Conservation (phyloP, 2,888 invertebrate species). For the Brachynemurus nebulosus region DNA sequence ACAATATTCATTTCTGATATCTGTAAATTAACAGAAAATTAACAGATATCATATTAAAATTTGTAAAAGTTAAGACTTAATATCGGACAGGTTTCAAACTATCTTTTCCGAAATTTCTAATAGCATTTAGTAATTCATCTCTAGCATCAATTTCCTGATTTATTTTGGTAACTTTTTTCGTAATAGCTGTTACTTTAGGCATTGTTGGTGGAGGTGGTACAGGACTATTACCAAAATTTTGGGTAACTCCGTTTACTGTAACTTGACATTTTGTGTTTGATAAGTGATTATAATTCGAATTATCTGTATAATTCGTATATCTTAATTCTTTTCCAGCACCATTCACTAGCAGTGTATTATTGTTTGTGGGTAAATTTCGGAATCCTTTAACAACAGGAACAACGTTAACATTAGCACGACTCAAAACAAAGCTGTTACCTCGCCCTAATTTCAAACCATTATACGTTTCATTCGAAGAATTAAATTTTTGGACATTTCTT, state of each 20-base stretch:
- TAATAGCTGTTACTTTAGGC: slow-evolving; percentile 22
- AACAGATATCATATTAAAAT: no score
- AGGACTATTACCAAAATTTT: slow-evolving; percentile 11
- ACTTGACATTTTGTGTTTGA: not conserved
- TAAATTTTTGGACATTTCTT: not conserved
- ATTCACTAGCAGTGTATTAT: not conserved
- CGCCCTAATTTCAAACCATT: slow-evolving; percentile 13
- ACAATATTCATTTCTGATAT: no score
- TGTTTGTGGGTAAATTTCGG: slow-evolving; percentile 13
- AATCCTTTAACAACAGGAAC: slow-evolving; percentile 31
- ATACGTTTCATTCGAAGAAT: not conserved
- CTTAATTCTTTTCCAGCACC: not conserved
- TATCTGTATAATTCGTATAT: not conserved
- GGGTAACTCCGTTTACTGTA: not conserved
- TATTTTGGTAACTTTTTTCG: slow-evolving; percentile 19
- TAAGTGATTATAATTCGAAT: not conserved
- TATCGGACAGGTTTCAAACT: not conserved
- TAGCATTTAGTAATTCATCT: slow-evolving; percentile 53
- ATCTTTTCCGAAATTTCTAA: slow-evolving; percentile 46
- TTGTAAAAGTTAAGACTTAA: no score
- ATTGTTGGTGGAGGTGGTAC: slow-evolving; percentile 28
- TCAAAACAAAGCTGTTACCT: slow-evolving; percentile 24
- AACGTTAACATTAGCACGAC: slow-evolving; percentile 9
- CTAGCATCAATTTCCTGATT: slow-evolving; percentile 37
- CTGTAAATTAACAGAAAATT: no score